Evolutionary conservation across 2,888 invertebrate species (phyloP).

Genomic region (Agonopterix alstromeriana): DNA sequence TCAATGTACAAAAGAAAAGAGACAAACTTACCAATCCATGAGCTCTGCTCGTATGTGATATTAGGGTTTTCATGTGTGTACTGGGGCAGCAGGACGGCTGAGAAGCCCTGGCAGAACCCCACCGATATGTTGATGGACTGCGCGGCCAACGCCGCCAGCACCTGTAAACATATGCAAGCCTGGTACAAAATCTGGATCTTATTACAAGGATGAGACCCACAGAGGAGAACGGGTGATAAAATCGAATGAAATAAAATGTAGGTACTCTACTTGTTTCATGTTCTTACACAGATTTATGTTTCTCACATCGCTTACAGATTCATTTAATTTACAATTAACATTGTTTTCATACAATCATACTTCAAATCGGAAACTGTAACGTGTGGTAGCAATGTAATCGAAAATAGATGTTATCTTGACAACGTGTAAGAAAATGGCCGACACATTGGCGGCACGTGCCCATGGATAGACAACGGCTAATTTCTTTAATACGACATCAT

Average conservation of each 20-base stretch:
- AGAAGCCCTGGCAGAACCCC: constrained; percentile 86
- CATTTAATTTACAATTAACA: no score
- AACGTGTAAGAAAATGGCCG: no score
- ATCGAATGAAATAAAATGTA: no score
- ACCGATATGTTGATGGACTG: constrained; percentile 86
- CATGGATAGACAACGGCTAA: not conserved
- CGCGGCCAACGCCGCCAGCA: constrained; percentile 82
- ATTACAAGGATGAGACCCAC: no score
- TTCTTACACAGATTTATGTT: no score
- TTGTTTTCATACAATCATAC: no score
- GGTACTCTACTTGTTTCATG: no score
- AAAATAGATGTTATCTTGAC: not conserved
- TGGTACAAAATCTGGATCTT: no score
- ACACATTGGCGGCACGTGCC: not conserved
- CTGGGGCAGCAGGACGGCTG: constrained; percentile 84
- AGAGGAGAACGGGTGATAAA: no score
- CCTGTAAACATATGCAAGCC: constrained; percentile 54
- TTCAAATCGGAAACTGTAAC: no score
- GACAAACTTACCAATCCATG: constrained; percentile 80
- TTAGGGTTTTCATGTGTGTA: constrained; percentile 71
- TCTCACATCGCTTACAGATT: no score
- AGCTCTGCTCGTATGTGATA: constrained; percentile 79
- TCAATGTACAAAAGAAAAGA: no score
- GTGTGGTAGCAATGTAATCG: not conserved
- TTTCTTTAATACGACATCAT: not conserved